Conservation (phyloP, 2,888 invertebrate genomes). For the Rhogogaster chlorosoma region DNA sequence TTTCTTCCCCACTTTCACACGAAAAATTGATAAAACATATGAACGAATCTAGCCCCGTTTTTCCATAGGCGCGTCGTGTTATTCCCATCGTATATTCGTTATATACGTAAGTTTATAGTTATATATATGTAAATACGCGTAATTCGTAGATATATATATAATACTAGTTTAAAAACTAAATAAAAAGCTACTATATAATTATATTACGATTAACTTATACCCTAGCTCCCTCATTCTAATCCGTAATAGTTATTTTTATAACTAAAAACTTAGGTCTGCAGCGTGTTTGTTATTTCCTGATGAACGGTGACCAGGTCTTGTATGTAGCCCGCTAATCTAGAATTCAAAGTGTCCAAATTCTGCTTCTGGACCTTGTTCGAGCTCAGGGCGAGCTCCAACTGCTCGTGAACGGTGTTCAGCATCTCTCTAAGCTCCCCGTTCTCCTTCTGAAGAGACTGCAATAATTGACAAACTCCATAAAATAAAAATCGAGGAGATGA, state of each 20-base stretch:
- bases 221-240: background rate
- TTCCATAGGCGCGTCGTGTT: too few species aligned
- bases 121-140: background rate
- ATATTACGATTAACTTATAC: background rate
- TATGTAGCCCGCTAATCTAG: conserved; percentile 89
- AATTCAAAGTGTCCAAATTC: conserved; percentile 89
- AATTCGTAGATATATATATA: background rate
- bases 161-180: background rate
- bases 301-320: conserved; percentile 91
- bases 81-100: too few species aligned
- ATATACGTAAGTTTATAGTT: background rate
- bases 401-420: conserved; percentile 88
- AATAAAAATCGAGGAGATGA: background rate
- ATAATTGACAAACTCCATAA: conserved; percentile 34
- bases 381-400: conserved; percentile 88
- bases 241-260: background rate
- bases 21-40: background rate
- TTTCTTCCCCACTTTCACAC: background rate
- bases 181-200: conserved; percentile 5
- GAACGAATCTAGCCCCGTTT: too few species aligned
- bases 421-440: conserved; percentile 84
- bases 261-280: conserved; percentile 83
- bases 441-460: conserved; percentile 82
- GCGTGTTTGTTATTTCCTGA: conserved; percentile 89
- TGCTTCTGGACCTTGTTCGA: conserved; percentile 91